Conservation (phyloP, 2,888 invertebrate species). For the Netelia melanura region DNA sequence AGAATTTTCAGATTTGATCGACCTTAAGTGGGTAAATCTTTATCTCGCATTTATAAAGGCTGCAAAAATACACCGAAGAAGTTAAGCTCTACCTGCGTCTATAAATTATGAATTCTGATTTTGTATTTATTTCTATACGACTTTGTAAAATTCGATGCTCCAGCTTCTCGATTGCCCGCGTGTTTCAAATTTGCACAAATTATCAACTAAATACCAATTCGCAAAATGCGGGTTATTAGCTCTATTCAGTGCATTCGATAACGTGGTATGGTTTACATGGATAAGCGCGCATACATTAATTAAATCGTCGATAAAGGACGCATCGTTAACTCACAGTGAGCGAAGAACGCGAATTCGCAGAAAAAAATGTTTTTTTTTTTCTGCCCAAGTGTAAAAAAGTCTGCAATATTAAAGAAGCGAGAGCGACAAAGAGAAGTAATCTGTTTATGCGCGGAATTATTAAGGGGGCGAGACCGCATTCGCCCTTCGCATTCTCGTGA, state of each 20-base stretch:
- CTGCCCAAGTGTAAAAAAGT: constrained; percentile 1
- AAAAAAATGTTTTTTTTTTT: constrained; percentile 51
- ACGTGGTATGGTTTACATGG: constrained; percentile 11
- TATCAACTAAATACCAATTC: constrained; percentile 40
- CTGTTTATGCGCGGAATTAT: constrained; percentile 55
- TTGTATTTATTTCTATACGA: neutral
- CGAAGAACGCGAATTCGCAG: constrained; percentile 34
- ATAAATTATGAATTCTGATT: neutral
- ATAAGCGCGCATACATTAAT: constrained; percentile 6
- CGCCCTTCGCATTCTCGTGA: constrained; percentile 47
- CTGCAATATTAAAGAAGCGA: constrained; percentile 52
- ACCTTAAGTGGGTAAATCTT: too few species aligned
- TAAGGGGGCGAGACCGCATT: constrained; percentile 54
- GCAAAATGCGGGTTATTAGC: constrained; percentile 47
- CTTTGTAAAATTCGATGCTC: neutral
- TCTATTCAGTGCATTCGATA: constrained; percentile 42
- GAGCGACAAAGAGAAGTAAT: constrained; percentile 13
- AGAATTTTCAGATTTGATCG: too few species aligned
- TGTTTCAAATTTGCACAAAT: neutral
- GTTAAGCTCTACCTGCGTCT: too few species aligned
- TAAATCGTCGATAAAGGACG: constrained; percentile 20
- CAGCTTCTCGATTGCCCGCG: neutral
- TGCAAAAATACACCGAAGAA: too few species aligned
- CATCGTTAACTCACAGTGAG: neutral
- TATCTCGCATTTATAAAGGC: too few species aligned